Evolutionary conservation across 2,797 vertebrate genomes (phyloP).

Genomic region (Monodelphis domestica): DNA sequence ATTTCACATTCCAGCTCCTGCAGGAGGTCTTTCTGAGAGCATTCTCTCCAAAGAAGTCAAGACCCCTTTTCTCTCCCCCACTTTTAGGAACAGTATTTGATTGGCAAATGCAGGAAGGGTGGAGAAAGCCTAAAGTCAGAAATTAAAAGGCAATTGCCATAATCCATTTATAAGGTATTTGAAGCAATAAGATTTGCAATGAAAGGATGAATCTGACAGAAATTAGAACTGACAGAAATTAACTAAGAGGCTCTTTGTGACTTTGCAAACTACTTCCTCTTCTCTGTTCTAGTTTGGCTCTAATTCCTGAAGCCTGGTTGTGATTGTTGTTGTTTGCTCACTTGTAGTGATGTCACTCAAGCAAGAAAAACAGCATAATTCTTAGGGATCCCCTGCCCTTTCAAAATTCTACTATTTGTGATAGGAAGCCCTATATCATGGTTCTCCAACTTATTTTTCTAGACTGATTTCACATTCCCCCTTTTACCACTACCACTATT

Average conservation of each 20-base stretch:
- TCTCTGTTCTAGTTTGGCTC: not conserved
- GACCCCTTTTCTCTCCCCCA: not conserved
- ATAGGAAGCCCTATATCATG: not conserved
- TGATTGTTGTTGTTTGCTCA: slow-evolving; percentile 3
- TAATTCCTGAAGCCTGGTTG: not conserved
- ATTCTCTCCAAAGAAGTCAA: not conserved
- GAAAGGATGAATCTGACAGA: slow-evolving; percentile 4
- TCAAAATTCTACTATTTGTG: not conserved
- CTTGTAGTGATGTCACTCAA: not conserved
- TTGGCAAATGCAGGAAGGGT: not conserved
- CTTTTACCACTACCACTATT: no score
- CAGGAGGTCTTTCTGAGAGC: not conserved
- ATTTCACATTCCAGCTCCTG: not conserved
- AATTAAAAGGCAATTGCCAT: not conserved
- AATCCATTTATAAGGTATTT: not conserved
- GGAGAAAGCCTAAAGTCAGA: not conserved
- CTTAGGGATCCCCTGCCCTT: not conserved
- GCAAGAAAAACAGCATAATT: not conserved
- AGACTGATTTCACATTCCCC: no score
- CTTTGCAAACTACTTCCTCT: not conserved
- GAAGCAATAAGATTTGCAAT: not conserved
- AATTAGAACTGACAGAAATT: slow-evolving; percentile 17
- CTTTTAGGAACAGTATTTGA: not conserved
- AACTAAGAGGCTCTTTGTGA: slow-evolving; percentile 10
- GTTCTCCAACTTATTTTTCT: not conserved